A percentile compares a stretch with the other conserved stretches of the same genome.
phyloP scores from a whole-genome alignment of 2,797 vertebrate genomes.

The Scomberomorus guttatus region DNA sequence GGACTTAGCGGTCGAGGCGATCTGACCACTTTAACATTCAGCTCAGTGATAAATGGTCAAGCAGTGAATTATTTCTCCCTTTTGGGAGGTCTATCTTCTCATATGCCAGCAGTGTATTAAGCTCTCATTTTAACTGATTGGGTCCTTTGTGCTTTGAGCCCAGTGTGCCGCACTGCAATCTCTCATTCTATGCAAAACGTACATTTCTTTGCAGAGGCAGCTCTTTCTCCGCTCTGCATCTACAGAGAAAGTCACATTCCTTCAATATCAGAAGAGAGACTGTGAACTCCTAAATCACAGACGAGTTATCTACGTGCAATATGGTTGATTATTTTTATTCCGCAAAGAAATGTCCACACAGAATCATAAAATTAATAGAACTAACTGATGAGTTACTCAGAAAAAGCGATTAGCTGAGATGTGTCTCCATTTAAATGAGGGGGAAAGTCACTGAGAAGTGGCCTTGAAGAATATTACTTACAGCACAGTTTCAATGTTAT shows the following conservation, averaged over 20 bases:
- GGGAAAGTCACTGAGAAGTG: conserved; percentile 35
- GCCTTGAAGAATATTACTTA: conserved; percentile 60
- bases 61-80: conserved; percentile 65
- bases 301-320: background rate
- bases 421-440: conserved; percentile 25
- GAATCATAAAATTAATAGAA: conserved; percentile 15
- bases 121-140: conserved; percentile 70
- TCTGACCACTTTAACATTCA: conserved; percentile 68
- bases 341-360: conserved; percentile 13
- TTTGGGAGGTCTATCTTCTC: conserved; percentile 59
- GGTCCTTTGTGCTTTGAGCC: conserved; percentile 58
- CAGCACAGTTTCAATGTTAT: conserved; percentile 58
- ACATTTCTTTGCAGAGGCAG: conserved; percentile 39
- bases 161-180: conserved; percentile 18
- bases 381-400: conserved; percentile 22
- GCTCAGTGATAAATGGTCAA: conserved; percentile 66
- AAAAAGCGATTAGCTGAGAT: conserved; percentile 46
- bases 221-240: conserved; percentile 13
- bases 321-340: background rate
- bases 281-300: background rate
- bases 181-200: conserved; percentile 44
- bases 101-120: conserved; percentile 56
- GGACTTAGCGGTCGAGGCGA: conserved; percentile 25
- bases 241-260: conserved; percentile 31
- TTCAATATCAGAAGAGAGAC: background rate